phyloP scores from a whole-genome alignment of 2,888 invertebrate genomes.

The Heteropelma amictum region DNA sequence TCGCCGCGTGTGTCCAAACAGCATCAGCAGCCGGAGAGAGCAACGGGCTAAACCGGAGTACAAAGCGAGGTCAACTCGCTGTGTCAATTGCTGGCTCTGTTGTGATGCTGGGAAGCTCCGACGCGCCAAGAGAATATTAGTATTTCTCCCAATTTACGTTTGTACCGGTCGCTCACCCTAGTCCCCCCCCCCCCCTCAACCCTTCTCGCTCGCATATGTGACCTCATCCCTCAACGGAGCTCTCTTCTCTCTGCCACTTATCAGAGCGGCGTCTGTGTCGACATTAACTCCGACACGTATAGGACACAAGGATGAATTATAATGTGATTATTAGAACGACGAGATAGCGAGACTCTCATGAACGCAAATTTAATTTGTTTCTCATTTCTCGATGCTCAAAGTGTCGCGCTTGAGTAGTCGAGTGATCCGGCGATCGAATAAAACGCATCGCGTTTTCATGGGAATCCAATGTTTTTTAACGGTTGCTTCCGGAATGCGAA shows the following conservation, averaged over 20 bases:
- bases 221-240: not conserved
- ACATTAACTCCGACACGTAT: conserved; percentile 13
- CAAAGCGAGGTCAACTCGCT: conserved; percentile 75
- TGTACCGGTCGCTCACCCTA: conserved; percentile 46
- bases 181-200: not conserved
- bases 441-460: no score
- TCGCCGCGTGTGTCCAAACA: conserved; percentile 69
- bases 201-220: conserved; percentile 14
- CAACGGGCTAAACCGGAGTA: conserved; percentile 61
- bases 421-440: no score
- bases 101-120: conserved; percentile 30
- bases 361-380: conserved; percentile 3
- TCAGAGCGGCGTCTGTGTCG: conserved; percentile 2
- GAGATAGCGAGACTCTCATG: conserved; percentile 10
- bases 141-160: conserved; percentile 66
- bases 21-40: conserved; percentile 52
- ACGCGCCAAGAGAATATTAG: conserved; percentile 50
- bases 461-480: no score
- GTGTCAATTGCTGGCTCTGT: conserved; percentile 74
- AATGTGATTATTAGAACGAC: conserved; percentile 37
- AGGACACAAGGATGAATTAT: conserved; percentile 15
- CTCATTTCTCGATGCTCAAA: not conserved
- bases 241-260: not conserved
- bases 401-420: no score
- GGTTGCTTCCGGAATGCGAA: no score